Conservation (phyloP, 1,140 invertebrate species). For the Drosophila gunungcola region DNA sequence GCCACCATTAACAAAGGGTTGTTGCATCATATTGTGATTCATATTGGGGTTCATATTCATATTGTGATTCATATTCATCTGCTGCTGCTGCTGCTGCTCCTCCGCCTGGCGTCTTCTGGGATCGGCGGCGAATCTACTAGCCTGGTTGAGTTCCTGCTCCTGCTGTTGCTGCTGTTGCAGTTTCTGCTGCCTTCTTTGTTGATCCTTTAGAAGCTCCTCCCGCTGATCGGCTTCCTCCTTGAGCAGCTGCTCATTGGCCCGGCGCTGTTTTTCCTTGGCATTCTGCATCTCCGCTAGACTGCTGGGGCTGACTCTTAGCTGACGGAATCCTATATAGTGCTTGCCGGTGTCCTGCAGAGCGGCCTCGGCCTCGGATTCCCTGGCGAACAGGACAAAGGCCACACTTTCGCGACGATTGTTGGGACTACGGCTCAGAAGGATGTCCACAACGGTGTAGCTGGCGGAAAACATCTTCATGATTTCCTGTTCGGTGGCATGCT, state of each 20-base stretch:
- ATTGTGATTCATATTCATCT: conserved; percentile 27
- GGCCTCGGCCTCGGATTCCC: conserved; percentile 88
- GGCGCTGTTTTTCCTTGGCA: conserved; percentile 85
- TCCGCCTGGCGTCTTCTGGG: conserved; percentile 29
- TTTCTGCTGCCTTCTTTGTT: conserved; percentile 25
- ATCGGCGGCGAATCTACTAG: conserved; percentile 26
- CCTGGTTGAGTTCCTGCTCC: conserved; percentile 17
- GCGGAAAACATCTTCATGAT: conserved; percentile 90
- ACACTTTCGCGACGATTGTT: conserved; percentile 86
- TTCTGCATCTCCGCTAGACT: conserved; percentile 86
- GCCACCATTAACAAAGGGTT: conserved; percentile 50
- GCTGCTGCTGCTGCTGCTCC: conserved; percentile 33
- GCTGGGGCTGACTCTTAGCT: conserved; percentile 86
- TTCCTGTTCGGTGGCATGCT: conserved; percentile 91
- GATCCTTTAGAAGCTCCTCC: conserved; percentile 54
- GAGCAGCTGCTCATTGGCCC: conserved; percentile 80
- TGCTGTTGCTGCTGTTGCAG: conserved; percentile 19
- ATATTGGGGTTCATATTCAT: conserved; percentile 26
- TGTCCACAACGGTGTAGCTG: conserved; percentile 89
- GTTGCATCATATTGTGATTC: conserved; percentile 18
- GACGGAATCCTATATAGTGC: conserved; percentile 87
- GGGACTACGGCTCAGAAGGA: conserved; percentile 88
- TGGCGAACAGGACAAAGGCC: conserved; percentile 91
- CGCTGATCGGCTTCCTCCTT: conserved; percentile 73
- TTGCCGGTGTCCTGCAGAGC: conserved; percentile 86